Percentiles rank a stretch among this genome's conserved stretches.
Conservation (phyloP, 2,888 invertebrate species). For the Andrena haemorrhoa region DNA sequence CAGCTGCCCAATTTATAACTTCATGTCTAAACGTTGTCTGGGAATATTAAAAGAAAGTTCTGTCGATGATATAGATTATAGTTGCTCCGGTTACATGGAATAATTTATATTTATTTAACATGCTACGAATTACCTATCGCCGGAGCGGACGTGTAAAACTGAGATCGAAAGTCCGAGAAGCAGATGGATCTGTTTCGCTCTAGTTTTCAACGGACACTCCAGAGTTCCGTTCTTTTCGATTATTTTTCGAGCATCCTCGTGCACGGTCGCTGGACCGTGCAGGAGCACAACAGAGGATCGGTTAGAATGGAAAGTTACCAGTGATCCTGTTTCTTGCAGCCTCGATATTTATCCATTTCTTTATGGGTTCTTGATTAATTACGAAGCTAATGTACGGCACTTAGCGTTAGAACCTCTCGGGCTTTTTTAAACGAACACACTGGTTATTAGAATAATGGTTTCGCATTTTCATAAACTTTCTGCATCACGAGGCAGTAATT, state of each 20-base stretch:
- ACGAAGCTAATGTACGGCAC: background rate
- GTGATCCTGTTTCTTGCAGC: conserved; percentile 51
- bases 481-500: conserved; percentile 1
- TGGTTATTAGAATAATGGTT: conserved; percentile 1
- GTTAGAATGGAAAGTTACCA: conserved; percentile 72
- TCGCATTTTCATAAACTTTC: background rate
- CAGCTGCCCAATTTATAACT: background rate
- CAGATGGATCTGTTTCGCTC: conserved; percentile 53
- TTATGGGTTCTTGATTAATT: background rate
- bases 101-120: conserved; percentile 22
- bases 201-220: conserved; percentile 24
- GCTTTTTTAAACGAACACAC: too few relatives aligned
- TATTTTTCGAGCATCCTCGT: conserved; percentile 24
- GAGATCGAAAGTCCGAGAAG: conserved; percentile 44
- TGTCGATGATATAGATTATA: background rate
- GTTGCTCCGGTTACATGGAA: background rate
- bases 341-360: conserved; percentile 30
- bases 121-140: background rate
- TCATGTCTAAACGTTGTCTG: background rate
- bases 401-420: background rate
- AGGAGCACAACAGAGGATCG: conserved; percentile 62
- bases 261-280: conserved; percentile 43
- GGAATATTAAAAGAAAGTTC: conserved; percentile 35
- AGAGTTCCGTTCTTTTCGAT: conserved; percentile 17
- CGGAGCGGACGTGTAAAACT: background rate